Base-by-base conservation (phyloP, 2,113 vertebrate genomes). In the Bombycilla garrulus region DNA sequence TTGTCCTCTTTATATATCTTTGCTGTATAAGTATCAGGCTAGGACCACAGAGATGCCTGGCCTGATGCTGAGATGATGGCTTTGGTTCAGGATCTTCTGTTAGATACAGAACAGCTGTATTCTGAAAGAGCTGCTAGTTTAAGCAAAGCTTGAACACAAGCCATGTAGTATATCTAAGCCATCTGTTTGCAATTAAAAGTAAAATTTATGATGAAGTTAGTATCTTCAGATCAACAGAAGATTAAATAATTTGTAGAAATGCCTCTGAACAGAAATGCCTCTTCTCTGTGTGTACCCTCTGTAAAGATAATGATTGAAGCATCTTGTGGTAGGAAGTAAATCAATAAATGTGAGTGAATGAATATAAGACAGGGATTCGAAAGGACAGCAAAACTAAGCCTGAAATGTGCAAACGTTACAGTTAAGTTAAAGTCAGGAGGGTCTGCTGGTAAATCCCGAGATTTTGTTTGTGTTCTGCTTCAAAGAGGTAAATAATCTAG, bases 41-140 rank as follows among this genome's bases (percentile, higher is more conserved):
- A 70, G 29, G 15, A 31, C 9, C 11, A 15, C 20, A 44, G 9
- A 65, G 15, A 24, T 50, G 28, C 25, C 25, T 76, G 18, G 12
- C 7, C 26, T 57, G 23, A 42, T 65, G 25, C 17, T 47, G 33
- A 18, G 5, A 14, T 44, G 13, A 10, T 58, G 11, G 2, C 3
- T 54, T 54, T 67, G 13, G 7, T 74, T 71, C 48, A 71, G n/a
- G 15, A 53, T 62, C n/a, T 71, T 47, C 40, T 61, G 21, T 18
- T 17, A 44, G 9, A 40, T 74, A 35, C 17, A 42, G 23, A 12
- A 64, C 13, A 72, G 1, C 8, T 3, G 0, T 2, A 2, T 48
- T 71, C 58, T 80, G 35, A 64, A 61, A 9, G 4, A 76, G 11
- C 38, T 67, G 33, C 17, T 93, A n/a, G 7, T 40, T 89, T 50